Evolutionary conservation across 2,888 invertebrate genomes (phyloP), one percentile per base, ranked within the genome.

Genomic region (Drosophila quinaria): DNA sequence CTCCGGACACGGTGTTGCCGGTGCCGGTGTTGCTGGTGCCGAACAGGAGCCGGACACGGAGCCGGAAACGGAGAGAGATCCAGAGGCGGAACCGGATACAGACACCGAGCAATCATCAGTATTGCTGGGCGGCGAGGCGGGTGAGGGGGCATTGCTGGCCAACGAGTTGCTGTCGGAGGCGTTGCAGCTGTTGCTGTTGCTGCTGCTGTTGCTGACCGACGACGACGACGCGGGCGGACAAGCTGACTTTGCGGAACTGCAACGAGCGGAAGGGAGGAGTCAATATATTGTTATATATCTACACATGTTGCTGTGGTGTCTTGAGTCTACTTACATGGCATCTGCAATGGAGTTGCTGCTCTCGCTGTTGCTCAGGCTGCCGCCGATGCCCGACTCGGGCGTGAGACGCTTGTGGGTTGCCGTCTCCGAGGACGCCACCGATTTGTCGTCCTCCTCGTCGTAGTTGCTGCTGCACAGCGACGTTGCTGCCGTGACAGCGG

Each of bases 141-240:
- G 94, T 67, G 94, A 91, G 46, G 94, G 91, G 5, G 94, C 94
- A 19, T 94, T 94, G 84, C 94, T 94, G 72, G 94, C 93, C 47
- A 94, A 90, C 77, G 94, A 93, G 50, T 83, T 94, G 93, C 63
- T 93, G 77, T 71, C 85, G 11, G 89, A 72, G 76, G 69, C 74
- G 33, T 91, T 87, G 93, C 93, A 88, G 93, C 93, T 72, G 67
- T 78, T 71, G 69, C 70, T 76, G 67, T 76, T 71, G 69, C 68
- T 76, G 42, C 33, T 74, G 67, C 77, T 71, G 68, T 69, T 76
- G 42, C 33, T 74, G 17, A 60, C 74, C 39, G 71, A 69, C 10
- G 31, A 42, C 22, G 22, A 22, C 25, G 22, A 25, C 25, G 73
- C 70, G 67, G 80, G 94, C 92, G 70, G 93, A 74, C 67, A 73